These are phyloP conservation scores for Anagrus nilaparvatae DNA, from an alignment of 1,140 invertebrate genomes.

Conservation along the genomic window DNA sequence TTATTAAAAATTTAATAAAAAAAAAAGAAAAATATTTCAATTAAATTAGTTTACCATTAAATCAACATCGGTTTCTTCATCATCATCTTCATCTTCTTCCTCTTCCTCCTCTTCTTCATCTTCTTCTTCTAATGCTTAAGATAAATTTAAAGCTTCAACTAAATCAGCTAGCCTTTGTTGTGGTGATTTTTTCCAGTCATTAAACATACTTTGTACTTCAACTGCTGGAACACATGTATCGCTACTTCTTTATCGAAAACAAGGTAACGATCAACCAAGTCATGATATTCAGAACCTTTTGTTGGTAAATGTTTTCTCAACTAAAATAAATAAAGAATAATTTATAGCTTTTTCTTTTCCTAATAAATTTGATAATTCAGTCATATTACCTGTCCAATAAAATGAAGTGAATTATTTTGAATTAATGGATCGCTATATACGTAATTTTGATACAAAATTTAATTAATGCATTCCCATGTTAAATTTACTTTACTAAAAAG, in stretches of 20 bases:
- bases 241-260: slow-evolving; percentile 56
- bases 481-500: slow-evolving; percentile 49
- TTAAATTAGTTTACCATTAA: too few relatives aligned
- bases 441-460: slow-evolving; percentile 53
- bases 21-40: too few relatives aligned
- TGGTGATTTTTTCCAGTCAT: slow-evolving; percentile 16
- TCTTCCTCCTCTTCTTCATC: too few relatives aligned
- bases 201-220: slow-evolving; percentile 17
- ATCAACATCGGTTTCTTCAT: too few relatives aligned
- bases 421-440: slow-evolving; percentile 52
- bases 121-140: slow-evolving; percentile 4
- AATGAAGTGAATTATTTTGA: slow-evolving; percentile 46
- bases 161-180: slow-evolving; percentile 15
- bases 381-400: slow-evolving; percentile 43
- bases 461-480: slow-evolving; percentile 54
- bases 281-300: slow-evolving; percentile 44
- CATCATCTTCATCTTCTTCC: too few relatives aligned
- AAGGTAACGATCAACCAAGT: slow-evolving; percentile 46
- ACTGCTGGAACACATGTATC: slow-evolving; percentile 42
- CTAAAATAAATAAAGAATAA: slow-evolving; percentile 23
- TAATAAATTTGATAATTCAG: too few relatives aligned
- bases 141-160: slow-evolving; percentile 14
- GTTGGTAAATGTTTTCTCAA: slow-evolving; percentile 35
- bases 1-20: too few relatives aligned
- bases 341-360: too few relatives aligned